Conservation (phyloP, 2,797 vertebrate species). For the Girardinus metallicus region DNA sequence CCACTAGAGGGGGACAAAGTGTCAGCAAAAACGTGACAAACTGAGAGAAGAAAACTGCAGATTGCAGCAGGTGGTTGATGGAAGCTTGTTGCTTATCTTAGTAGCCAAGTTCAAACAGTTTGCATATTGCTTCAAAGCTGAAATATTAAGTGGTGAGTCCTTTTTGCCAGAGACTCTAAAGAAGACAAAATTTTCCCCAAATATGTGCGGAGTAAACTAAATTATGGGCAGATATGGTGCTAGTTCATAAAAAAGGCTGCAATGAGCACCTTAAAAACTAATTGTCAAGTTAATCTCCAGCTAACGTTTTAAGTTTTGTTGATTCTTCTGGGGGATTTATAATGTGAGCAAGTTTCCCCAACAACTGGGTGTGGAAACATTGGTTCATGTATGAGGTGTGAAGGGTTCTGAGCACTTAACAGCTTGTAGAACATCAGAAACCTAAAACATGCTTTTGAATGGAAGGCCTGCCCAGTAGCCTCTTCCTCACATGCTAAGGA, state of each 20-base stretch:
- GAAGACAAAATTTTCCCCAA: not conserved
- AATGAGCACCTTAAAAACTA: not conserved
- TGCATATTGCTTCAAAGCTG: not conserved
- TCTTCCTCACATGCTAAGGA: slow-evolving; percentile 75
- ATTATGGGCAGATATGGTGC: not conserved
- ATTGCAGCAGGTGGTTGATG: slow-evolving; percentile 63
- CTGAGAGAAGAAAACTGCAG: slow-evolving; percentile 34
- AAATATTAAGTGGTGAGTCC: slow-evolving; percentile 44
- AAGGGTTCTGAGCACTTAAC: slow-evolving; percentile 64
- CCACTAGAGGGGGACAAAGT: slow-evolving; percentile 71
- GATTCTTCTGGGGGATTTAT: slow-evolving; percentile 30
- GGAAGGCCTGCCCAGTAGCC: slow-evolving; percentile 22
- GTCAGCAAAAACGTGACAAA: not conserved
- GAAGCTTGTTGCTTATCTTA: slow-evolving; percentile 16
- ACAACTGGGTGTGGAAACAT: not conserved
- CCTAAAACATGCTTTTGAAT: slow-evolving; percentile 64
- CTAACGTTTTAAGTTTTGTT: slow-evolving; percentile 12
- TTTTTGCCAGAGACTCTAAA: not conserved
- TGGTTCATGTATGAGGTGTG: slow-evolving; percentile 66
- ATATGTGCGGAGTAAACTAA: not conserved
- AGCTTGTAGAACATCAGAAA: slow-evolving; percentile 65
- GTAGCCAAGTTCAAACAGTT: slow-evolving; percentile 10
- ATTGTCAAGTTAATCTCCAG: not conserved
- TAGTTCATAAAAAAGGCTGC: not conserved
- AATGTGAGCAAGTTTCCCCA: slow-evolving; percentile 10